A percentile compares a stretch with the other conserved stretches of the same genome.
phyloP scores from a whole-genome alignment of 1,140 invertebrate genomes.

The Cylas formicarius region DNA sequence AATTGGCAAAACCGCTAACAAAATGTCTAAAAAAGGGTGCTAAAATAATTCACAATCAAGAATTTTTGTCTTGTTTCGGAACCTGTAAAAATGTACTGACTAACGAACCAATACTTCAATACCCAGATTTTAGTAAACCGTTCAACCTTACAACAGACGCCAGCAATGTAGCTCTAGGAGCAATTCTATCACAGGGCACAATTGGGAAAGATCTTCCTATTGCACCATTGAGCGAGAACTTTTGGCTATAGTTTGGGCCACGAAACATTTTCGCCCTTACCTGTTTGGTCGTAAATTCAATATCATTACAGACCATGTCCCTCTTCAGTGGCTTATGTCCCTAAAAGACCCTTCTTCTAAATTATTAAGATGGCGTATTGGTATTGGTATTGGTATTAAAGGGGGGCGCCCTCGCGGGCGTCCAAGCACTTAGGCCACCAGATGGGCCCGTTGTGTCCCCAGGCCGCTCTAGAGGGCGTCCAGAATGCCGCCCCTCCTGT shows the following conservation, averaged over 20 bases:
- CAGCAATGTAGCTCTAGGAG: conserved; percentile 28
- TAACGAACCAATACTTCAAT: conserved; percentile 25
- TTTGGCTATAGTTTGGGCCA: conserved; percentile 24
- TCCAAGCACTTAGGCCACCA: no score
- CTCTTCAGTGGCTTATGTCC: not conserved
- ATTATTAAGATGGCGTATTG: conserved; percentile 10
- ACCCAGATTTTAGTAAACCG: conserved; percentile 30
- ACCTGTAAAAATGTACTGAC: conserved; percentile 19
- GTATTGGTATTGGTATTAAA: no score
- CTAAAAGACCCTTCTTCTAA: conserved; percentile 13
- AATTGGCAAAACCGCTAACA: conserved; percentile 18
- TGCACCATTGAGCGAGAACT: conserved; percentile 12
- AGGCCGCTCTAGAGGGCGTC: no score
- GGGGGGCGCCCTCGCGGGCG: no score
- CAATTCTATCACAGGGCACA: conserved; percentile 22
- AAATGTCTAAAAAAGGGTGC: conserved; percentile 23
- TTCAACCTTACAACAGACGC: conserved; percentile 37
- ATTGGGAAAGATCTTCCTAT: conserved; percentile 21
- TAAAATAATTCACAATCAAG: conserved; percentile 15
- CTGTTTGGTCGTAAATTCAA: conserved; percentile 36
- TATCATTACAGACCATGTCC: not conserved
- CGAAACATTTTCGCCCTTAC: conserved; percentile 25
- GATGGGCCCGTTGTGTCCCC: no score
- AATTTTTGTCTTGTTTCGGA: conserved; percentile 15
- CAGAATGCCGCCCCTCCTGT: no score